Percentiles rank a stretch among this genome's conserved stretches.
Conservation (phyloP, 2,113 vertebrate genomes). For the Phycodurus eques region DNA sequence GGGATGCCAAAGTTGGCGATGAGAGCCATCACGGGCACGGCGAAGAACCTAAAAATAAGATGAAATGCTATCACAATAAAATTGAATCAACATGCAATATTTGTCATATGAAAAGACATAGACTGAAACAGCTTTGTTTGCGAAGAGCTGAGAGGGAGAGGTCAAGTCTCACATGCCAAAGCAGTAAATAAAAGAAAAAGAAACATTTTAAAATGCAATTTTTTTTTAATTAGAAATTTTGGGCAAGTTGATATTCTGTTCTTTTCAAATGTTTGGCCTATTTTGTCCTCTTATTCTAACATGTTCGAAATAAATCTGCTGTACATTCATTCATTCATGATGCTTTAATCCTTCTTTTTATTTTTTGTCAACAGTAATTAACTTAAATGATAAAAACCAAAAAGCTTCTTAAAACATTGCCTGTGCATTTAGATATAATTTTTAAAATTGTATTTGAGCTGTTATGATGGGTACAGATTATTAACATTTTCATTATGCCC, state of each 20-base stretch:
- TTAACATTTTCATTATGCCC: background rate
- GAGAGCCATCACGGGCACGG: conserved; percentile 87
- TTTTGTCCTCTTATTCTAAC: too few relatives aligned
- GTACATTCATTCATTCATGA: too few relatives aligned
- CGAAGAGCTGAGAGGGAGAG: too few relatives aligned
- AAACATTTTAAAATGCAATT: too few relatives aligned
- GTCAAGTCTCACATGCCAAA: too few relatives aligned
- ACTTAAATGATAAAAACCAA: background rate
- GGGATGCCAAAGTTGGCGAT: conserved; percentile 92
- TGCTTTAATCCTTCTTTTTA: background rate
- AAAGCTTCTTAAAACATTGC: background rate
- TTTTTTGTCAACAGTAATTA: background rate
- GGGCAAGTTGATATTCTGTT: too few relatives aligned
- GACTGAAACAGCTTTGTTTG: background rate
- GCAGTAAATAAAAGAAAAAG: too few relatives aligned
- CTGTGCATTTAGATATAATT: background rate
- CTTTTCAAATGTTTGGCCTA: too few relatives aligned
- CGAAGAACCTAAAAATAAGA: conserved; percentile 80
- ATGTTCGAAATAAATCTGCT: too few relatives aligned
- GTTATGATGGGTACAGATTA: background rate
- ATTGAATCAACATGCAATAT: background rate
- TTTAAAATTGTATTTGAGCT: too few relatives aligned
- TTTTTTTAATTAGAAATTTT: too few relatives aligned
- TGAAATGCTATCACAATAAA: background rate
- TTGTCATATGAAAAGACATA: background rate